A percentile compares a stretch with the other conserved stretches of the same genome.
phyloP scores from a whole-genome alignment of 2,113 vertebrate species.

The Ploceus nigricollis region DNA sequence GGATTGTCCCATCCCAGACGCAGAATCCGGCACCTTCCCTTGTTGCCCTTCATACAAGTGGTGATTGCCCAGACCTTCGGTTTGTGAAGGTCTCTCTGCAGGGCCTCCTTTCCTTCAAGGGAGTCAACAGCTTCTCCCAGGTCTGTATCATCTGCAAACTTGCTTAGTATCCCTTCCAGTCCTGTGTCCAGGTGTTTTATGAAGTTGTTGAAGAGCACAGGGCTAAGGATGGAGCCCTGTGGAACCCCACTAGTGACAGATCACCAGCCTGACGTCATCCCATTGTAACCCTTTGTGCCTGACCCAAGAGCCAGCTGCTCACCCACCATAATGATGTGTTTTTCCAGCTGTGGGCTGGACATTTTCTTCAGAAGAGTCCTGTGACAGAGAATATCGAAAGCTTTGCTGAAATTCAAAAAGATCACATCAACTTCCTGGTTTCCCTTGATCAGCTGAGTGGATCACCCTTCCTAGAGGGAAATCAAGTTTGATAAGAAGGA shows the following conservation, averaged over 20 bases:
- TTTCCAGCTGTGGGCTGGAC: not conserved
- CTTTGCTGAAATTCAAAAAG: not conserved
- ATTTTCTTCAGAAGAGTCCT: not conserved
- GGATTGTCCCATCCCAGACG: not conserved
- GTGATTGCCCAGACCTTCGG: not conserved
- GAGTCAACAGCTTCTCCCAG: not conserved
- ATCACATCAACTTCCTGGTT: not conserved
- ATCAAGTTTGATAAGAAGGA: not conserved
- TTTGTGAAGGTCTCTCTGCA: not conserved
- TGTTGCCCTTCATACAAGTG: not conserved
- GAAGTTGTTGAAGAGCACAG: not conserved
- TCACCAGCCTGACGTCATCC: not conserved
- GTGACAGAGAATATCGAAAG: rapidly evolving
- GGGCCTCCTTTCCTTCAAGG: not conserved
- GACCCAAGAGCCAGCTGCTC: not conserved
- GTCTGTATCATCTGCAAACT: not conserved
- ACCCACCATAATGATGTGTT: not conserved
- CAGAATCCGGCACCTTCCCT: not conserved
- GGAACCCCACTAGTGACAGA: not conserved
- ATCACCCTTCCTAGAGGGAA: not conserved
- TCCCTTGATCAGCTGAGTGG: not conserved
- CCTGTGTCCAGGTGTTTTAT: not conserved
- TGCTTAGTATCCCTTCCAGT: not conserved
- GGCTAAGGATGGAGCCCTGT: not conserved
- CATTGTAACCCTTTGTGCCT: not conserved